Evolutionary conservation across 2,113 vertebrate genomes (phyloP).

Genomic region (Ctenodactylus gundi): DNA sequence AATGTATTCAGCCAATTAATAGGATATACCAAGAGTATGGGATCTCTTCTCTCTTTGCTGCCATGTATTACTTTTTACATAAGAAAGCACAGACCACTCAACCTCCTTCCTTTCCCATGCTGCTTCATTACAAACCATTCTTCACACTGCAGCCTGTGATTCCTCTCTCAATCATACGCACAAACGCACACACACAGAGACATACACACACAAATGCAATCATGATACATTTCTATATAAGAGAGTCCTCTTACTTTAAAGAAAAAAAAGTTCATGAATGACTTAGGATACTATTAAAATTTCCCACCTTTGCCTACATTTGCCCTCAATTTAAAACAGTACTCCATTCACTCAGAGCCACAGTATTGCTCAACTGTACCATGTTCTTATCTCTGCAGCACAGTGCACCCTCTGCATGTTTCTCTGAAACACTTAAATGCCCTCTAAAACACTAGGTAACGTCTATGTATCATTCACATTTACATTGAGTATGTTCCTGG

Average conservation of each 20-base stretch:
- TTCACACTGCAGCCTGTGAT: not conserved
- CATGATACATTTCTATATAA: not conserved
- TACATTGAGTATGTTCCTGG: not conserved
- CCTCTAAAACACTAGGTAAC: not conserved
- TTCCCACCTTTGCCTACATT: not conserved
- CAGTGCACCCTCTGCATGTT: not conserved
- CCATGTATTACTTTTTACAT: not conserved
- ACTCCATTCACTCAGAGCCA: not conserved
- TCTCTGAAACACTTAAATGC: not conserved
- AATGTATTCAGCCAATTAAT: not conserved
- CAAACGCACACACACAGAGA: not conserved
- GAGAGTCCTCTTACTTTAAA: no score
- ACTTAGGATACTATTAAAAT: not conserved
- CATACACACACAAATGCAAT: not conserved
- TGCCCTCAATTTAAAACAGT: not conserved
- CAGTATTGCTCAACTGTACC: not conserved
- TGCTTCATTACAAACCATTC: not conserved
- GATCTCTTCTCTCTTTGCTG: not conserved
- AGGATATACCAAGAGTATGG: not conserved
- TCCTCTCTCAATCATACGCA: no score
- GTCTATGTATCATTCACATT: not conserved
- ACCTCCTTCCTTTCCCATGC: not conserved
- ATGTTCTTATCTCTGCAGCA: not conserved
- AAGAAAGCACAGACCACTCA: not conserved
- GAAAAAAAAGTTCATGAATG: no score